These are phyloP conservation scores for Stratiomys singularior DNA, from an alignment of 2,888 invertebrate species.

Conservation along the genomic window DNA sequence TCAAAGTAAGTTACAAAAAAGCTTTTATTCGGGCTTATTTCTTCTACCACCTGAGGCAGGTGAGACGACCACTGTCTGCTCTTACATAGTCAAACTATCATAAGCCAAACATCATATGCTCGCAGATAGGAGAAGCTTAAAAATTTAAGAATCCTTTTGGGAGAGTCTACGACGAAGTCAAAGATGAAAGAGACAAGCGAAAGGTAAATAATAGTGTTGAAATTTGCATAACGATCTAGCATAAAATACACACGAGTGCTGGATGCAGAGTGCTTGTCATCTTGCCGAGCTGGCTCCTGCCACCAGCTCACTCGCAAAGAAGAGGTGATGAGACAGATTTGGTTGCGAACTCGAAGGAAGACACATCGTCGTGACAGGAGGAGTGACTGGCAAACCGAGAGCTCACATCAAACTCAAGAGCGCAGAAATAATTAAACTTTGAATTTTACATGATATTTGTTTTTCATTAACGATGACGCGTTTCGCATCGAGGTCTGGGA, in stretches of 20 bases:
- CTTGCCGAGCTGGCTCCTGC: not conserved
- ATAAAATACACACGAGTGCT: conserved; percentile 12
- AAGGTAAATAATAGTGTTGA: conserved; percentile 45
- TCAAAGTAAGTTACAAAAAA: not conserved
- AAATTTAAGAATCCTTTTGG: conserved; percentile 22
- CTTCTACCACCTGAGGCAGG: not conserved
- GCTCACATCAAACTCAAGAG: conserved; percentile 44
- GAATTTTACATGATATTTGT: conserved; percentile 53
- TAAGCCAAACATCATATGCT: not conserved
- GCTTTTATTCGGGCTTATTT: not conserved
- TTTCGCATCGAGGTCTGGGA: conserved; percentile 42
- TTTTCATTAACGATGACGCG: conserved; percentile 51
- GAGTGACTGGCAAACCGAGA: conserved; percentile 2
- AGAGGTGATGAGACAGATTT: conserved; percentile 27
- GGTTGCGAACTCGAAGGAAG: conserved; percentile 14
- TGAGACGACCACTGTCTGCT: not conserved
- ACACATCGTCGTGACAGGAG: conserved; percentile 18
- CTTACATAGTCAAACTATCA: not conserved
- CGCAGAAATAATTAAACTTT: conserved; percentile 52
- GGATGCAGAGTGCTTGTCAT: conserved; percentile 19
- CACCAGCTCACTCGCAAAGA: not conserved
- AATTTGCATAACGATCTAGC: conserved; percentile 45
- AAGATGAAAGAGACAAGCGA: not conserved
- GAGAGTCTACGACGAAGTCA: not conserved
- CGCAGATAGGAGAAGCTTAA: conserved; percentile 9